These are phyloP conservation scores for Drosophila phalerata DNA, from an alignment of 2,888 invertebrate species.

Conservation along the genomic window DNA sequence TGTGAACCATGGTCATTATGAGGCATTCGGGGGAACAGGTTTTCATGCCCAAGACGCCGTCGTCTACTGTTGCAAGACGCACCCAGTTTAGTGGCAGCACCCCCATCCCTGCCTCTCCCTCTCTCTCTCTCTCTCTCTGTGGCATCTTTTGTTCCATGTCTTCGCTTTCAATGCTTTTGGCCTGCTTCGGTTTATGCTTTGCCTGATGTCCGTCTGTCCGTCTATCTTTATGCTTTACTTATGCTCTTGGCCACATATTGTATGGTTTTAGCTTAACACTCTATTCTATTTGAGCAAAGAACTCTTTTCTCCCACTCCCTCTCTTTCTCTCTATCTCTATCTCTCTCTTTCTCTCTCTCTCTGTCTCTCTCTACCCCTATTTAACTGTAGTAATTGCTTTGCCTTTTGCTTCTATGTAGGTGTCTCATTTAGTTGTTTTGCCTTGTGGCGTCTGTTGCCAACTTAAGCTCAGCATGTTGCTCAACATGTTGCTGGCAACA, in stretches of 20 bases:
- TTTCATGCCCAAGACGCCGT: slow-evolving; percentile 43
- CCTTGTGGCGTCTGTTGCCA: slow-evolving; percentile 52
- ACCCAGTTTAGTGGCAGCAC: slow-evolving; percentile 58
- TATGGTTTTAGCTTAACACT: slow-evolving; percentile 49
- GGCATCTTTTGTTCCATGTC: slow-evolving; percentile 42
- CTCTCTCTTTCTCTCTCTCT: not conserved
- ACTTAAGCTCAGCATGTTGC: slow-evolving; percentile 46
- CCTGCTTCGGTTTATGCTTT: slow-evolving; percentile 51
- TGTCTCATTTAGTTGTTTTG: slow-evolving; percentile 55
- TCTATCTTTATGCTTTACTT: slow-evolving; percentile 34
- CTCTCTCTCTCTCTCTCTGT: not conserved
- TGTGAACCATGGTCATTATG: slow-evolving; percentile 54
- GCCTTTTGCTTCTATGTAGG: slow-evolving; percentile 39
- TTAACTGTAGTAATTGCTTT: slow-evolving; percentile 45
- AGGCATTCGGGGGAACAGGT: slow-evolving; percentile 55
- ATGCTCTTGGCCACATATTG: slow-evolving; percentile 64
- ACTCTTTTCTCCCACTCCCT: not conserved
- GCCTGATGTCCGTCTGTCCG: slow-evolving; percentile 30
- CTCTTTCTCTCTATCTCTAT: not conserved
- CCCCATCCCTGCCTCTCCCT: not conserved
- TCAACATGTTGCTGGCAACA: slow-evolving; percentile 49
- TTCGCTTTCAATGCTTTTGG: slow-evolving; percentile 76
- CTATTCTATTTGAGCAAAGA: slow-evolving; percentile 37
- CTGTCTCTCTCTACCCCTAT: not conserved
- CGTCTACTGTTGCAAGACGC: slow-evolving; percentile 77